Percentiles rank a stretch among this genome's conserved stretches.
phyloP scores from a whole-genome alignment of 2,888 invertebrate species.

The Agelastica alni region DNA sequence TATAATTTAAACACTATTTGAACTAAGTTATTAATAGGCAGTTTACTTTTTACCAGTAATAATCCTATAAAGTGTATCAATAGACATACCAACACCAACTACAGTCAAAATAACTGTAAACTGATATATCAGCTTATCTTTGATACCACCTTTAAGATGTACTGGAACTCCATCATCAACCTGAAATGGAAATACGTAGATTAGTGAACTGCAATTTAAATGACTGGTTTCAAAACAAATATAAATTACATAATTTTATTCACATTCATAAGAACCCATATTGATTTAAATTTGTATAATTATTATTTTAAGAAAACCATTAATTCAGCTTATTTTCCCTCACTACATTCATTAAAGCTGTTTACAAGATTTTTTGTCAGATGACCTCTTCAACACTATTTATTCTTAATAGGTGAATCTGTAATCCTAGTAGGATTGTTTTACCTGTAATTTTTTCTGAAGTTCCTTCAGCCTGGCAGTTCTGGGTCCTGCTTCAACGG shows the following conservation, averaged over 20 bases:
- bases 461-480: slow-evolving; percentile 30
- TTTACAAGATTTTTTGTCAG: too few relatives aligned
- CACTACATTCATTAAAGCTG: too few relatives aligned
- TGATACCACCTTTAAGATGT: slow-evolving; percentile 63
- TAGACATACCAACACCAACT: slow-evolving; percentile 50
- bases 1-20: slow-evolving; percentile 3
- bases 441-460: slow-evolving; percentile 40
- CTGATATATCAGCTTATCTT: slow-evolving; percentile 59
- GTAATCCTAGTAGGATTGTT: too few relatives aligned
- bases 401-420: too few relatives aligned
- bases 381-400: too few relatives aligned
- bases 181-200: slow-evolving; percentile 50
- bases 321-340: too few relatives aligned
- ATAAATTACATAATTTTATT: too few relatives aligned
- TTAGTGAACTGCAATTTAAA: too few relatives aligned
- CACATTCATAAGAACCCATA: too few relatives aligned
- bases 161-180: slow-evolving; percentile 64
- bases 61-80: slow-evolving; percentile 44
- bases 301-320: too few relatives aligned
- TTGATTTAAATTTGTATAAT: too few relatives aligned
- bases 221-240: too few relatives aligned
- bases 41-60: slow-evolving; percentile 39
- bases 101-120: slow-evolving; percentile 51
- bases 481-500: slow-evolving; percentile 23
- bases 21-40: slow-evolving; percentile 9